phyloP scores from a whole-genome alignment of 2,888 invertebrate genomes.

The Lasioglossum marginatum region DNA sequence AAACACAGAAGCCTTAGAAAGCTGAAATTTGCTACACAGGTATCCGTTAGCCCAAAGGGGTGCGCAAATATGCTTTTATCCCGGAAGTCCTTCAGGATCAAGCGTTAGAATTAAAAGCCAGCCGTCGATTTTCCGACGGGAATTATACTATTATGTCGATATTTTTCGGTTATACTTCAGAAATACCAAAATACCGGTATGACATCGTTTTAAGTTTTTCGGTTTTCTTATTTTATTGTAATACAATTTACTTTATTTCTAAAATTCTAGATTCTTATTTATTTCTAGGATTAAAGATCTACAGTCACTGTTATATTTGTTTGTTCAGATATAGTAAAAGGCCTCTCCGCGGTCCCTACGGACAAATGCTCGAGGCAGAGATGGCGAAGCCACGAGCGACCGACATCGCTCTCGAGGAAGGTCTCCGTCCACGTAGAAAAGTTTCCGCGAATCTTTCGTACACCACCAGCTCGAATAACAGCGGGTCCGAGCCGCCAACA shows the following conservation, averaged over 20 bases:
- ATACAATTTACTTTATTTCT: too few species aligned
- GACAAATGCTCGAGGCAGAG: constrained; percentile 92
- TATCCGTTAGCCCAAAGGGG: too few species aligned
- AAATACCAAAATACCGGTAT: not conserved
- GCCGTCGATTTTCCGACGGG: too few species aligned
- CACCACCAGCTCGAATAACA: constrained; percentile 74
- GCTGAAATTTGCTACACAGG: too few species aligned
- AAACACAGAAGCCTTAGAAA: too few species aligned
- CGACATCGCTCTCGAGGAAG: constrained; percentile 78
- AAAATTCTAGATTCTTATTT: too few species aligned
- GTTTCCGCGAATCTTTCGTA: constrained; percentile 87
- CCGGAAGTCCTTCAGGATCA: too few species aligned
- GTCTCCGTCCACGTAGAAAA: constrained; percentile 86
- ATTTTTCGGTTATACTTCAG: not conserved
- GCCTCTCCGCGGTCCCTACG: constrained; percentile 91
- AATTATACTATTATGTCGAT: not conserved
- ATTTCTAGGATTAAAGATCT: not conserved
- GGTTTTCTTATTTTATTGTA: too few species aligned
- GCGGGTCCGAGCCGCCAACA: constrained; percentile 84
- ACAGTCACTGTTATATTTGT: not conserved
- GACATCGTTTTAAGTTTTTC: too few species aligned
- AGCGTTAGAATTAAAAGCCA: too few species aligned
- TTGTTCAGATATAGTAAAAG: constrained; percentile 89
- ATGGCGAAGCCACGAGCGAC: constrained; percentile 89
- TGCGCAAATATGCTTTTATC: too few species aligned